Evolutionary conservation across 2,888 invertebrate genomes (phyloP).

Genomic region (Drosophila bunnanda): DNA sequence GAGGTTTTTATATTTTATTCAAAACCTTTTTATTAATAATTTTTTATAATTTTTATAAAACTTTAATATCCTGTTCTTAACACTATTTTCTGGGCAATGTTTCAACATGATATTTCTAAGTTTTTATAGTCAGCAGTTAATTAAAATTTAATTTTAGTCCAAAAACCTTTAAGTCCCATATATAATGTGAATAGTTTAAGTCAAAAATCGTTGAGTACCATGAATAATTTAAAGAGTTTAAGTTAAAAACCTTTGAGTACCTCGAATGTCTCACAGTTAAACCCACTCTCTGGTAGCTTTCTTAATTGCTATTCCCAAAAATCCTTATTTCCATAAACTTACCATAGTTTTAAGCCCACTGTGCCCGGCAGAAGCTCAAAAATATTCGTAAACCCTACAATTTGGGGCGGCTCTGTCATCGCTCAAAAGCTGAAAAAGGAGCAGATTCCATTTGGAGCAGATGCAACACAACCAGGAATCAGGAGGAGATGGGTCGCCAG

Average conservation of each 20-base stretch:
- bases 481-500: background rate
- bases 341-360: conserved; percentile 36
- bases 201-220: too few species aligned
- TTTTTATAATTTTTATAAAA: background rate
- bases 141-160: background rate
- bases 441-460: conserved; percentile 14
- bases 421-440: conserved; percentile 1
- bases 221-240: too few species aligned
- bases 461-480: background rate
- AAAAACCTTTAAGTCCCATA: too few species aligned
- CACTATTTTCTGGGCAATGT: background rate
- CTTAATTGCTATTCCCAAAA: background rate
- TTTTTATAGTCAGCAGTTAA: background rate
- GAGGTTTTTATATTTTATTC: background rate
- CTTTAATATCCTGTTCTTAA: too few species aligned
- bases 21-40: background rate
- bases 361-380: conserved; percentile 60
- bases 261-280: background rate
- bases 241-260: too few species aligned
- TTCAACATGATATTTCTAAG: background rate
- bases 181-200: too few species aligned
- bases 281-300: background rate
- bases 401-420: conserved; percentile 50
- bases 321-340: too few species aligned
- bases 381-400: conserved; percentile 65